A percentile compares a stretch with the other conserved stretches of the same genome.
Conservation (phyloP, 2,888 invertebrate genomes). For the Polia nebulosa region DNA sequence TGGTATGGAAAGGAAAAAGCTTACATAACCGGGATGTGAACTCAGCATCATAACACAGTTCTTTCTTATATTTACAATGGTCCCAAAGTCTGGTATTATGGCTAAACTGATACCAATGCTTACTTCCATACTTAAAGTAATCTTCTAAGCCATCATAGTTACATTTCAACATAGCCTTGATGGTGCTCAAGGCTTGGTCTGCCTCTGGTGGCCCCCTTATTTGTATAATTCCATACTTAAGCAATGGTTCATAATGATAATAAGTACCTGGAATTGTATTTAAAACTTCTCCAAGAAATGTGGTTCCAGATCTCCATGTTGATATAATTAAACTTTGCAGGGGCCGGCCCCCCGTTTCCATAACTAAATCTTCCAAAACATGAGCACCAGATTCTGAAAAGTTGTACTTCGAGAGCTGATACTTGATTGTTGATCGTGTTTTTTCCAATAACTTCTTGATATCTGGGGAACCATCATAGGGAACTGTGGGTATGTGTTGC, state of each 20-base stretch:
- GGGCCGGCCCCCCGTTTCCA: slow-evolving; percentile 93
- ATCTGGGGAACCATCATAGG: slow-evolving; percentile 81
- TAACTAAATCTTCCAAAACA: slow-evolving; percentile 92
- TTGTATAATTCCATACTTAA: slow-evolving; percentile 96
- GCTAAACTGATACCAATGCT: slow-evolving; percentile 95
- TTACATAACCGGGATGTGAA: slow-evolving; percentile 95
- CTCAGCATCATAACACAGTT: slow-evolving; percentile 87
- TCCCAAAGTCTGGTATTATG: slow-evolving; percentile 96
- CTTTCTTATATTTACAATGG: slow-evolving; percentile 92
- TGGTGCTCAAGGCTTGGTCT: slow-evolving; percentile 92
- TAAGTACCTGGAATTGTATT: slow-evolving; percentile 96
- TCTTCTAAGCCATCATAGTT: slow-evolving; percentile 94
- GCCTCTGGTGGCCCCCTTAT: slow-evolving; percentile 94
- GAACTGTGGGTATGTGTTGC: slow-evolving; percentile 81
- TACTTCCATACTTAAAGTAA: slow-evolving; percentile 95
- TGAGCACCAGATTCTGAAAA: slow-evolving; percentile 83
- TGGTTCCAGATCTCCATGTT: slow-evolving; percentile 98
- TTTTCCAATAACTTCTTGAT: slow-evolving; percentile 83
- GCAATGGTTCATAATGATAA: slow-evolving; percentile 97
- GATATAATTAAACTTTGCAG: slow-evolving; percentile 95
- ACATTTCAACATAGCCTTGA: slow-evolving; percentile 94
- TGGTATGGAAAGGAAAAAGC: slow-evolving; percentile 96
- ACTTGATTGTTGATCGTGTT: slow-evolving; percentile 81
- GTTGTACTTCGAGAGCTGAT: slow-evolving; percentile 84
- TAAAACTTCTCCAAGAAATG: slow-evolving; percentile 96